Conservation (phyloP, 1,140 invertebrate genomes). For the Euura saliciscinereae region DNA sequence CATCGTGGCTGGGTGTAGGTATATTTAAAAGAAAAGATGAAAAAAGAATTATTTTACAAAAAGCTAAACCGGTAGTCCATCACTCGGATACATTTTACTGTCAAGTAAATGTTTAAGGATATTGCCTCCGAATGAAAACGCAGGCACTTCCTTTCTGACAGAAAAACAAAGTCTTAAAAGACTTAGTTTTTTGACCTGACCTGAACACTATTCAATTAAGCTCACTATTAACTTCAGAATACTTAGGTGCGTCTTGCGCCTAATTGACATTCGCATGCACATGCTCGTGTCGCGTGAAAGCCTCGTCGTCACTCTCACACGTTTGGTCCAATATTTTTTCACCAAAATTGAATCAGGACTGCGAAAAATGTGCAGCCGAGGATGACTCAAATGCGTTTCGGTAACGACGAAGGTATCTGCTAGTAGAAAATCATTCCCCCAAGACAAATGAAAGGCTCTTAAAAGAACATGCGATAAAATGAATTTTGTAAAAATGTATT, state of each 20-base stretch:
- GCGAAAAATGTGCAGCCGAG: not conserved
- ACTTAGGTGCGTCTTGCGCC: conserved; percentile 23
- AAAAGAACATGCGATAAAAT: not conserved
- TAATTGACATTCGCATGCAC: conserved; percentile 48
- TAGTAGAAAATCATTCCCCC: not conserved
- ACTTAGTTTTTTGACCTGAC: conserved; percentile 28
- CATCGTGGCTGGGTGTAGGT: too few species aligned
- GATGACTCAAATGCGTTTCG: too few species aligned
- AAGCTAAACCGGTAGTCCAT: too few species aligned
- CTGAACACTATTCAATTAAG: conserved; percentile 54
- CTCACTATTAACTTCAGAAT: conserved; percentile 61
- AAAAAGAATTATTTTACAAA: not conserved
- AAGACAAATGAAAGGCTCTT: not conserved
- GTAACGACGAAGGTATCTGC: too few species aligned
- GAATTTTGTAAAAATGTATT: not conserved
- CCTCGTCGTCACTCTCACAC: not conserved
- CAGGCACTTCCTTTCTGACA: too few species aligned
- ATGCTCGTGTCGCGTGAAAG: conserved; percentile 29
- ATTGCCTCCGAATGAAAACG: too few species aligned
- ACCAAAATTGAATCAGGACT: not conserved
- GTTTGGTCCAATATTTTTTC: not conserved
- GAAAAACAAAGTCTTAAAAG: too few species aligned
- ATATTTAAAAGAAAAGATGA: not conserved
- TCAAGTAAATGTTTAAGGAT: too few species aligned
- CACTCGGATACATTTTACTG: too few species aligned